Evolutionary conservation across 2,797 vertebrate species (phyloP), one percentile per base, ranked within the genome.

Genomic region (Aldrovandia affinis): DNA sequence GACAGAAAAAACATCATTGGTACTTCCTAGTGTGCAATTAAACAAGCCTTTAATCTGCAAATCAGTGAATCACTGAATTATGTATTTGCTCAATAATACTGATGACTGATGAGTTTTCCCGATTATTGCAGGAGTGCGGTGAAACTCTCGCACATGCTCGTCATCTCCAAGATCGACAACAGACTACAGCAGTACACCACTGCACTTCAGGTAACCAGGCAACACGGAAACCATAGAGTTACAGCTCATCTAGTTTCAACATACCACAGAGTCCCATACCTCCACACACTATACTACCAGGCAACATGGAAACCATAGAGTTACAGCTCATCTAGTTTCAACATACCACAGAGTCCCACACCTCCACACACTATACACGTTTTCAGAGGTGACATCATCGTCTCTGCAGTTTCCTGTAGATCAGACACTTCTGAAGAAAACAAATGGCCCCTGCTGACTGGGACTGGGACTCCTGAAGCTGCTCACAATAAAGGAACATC

Each of bases 101-200:
- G 63, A 91, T 22, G n/a, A 28, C 2, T 20, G 2, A 3, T 47
- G n/a, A n/a, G 14, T 80, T 33, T 33, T 50, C 83, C 86, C n/a
- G 18, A 83, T 82, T 52, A 55, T 68, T 83, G 28, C 84, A 93
- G 88, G 88, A 90, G 95, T 83, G 88, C 96, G 33, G 79, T 95
- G 89, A 97, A 97, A 91, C 88, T 93, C 47, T 88, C 96, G 86
- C 97, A 98, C 88, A 94, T 96, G 0, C 95, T 96, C 2, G 92
- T 97, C 0, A 96, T 98, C 85, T 97, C 97, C 87, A 99, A 96
- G 95, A 98, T 98, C 84, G 97, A 98, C 89, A 98, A 97, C 91
- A 95, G 96, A 91, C 89, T 99, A 87, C 97, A 99, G 89, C 97
- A 97, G 79, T 99, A 97, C 84, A 96, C 96, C 3, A 97, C 97